phyloP scores from a whole-genome alignment of 2,888 invertebrate species.

The Ernsta delagoae region DNA sequence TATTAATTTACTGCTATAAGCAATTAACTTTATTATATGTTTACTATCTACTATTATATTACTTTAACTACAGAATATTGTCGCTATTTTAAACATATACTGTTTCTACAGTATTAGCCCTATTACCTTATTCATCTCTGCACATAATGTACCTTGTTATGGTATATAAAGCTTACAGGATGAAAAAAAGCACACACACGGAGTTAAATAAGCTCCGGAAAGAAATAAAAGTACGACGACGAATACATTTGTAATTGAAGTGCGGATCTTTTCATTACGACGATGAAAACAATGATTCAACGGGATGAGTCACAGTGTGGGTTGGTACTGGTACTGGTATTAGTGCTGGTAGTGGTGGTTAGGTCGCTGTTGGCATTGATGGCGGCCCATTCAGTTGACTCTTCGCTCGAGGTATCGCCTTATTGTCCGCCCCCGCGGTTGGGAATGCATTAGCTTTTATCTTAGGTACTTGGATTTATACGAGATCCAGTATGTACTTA shows the following conservation, averaged over 20 bases:
- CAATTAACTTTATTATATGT: too few species aligned
- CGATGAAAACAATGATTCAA: constrained; percentile 73
- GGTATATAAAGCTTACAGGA: background rate
- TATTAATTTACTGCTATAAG: too few species aligned
- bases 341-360: background rate
- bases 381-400: constrained; percentile 35
- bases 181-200: background rate
- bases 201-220: background rate
- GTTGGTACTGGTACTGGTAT: constrained; percentile 38
- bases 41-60: too few species aligned
- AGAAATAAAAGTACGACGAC: constrained; percentile 17
- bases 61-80: too few species aligned
- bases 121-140: too few species aligned
- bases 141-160: too few species aligned
- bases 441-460: constrained; percentile 16
- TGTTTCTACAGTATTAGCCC: too few species aligned
- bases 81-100: too few species aligned
- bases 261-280: constrained; percentile 56
- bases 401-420: constrained; percentile 37
- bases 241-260: constrained; percentile 30
- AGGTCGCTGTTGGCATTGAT: constrained; percentile 36
- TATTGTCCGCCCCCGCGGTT: constrained; percentile 35
- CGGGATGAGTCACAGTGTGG: constrained; percentile 60
- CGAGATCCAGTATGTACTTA: background rate
- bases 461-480: background rate